Base-by-base conservation (phyloP, 2,797 vertebrate genomes). In the Limosa lapponica region DNA sequence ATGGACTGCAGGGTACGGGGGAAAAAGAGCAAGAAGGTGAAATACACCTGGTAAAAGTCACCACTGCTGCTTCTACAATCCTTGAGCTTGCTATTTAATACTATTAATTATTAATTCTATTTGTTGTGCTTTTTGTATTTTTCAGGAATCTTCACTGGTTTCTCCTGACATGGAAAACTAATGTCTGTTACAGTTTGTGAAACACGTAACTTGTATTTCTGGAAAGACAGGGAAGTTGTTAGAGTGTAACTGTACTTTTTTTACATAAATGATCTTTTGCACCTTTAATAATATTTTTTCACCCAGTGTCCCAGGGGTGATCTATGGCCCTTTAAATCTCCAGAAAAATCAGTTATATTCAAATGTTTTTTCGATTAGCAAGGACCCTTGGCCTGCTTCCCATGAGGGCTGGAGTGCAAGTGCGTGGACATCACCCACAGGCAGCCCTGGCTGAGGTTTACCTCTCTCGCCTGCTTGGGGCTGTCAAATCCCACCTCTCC, bases 321-420 rank as follows among this genome's bases (percentile, higher is more conserved):
- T 18, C 15, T 52, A 19, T 43, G 46, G 43, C 24, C 32, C 19
- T 71, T 71, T 28, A 49, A 20, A 77, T 17, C 25, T 73, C 36
- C 23, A 55, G 34, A 44, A 89, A 89, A 78, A n/a, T 6, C 44
- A n/a, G 6, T 16, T 22, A 11, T 58, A 58, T 78, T 77, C 22
- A 30, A 19, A 30, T n/a, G 8, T 3, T 16, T 82, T 88, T 65
- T 51, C 23, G 55, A 37, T 48, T 14, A 78, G 6, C 3, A 4
- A 48, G 49, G 36, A 55, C 13, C 23, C 55, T 39, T 74, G 57
- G n/a, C 4, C 2, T 3, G 11, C 11, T 16, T 14, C 16, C 24
- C 0, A 0, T 0, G 6, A 46, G 41, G 16, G 41, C 49, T 36
- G 46, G 37, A 52, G 11, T 30, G 37, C 0, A 0, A 11, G 43